These are phyloP conservation scores for Ditylenchus weischeri DNA, from an alignment of 2,888 invertebrate species.

Conservation along the genomic window DNA sequence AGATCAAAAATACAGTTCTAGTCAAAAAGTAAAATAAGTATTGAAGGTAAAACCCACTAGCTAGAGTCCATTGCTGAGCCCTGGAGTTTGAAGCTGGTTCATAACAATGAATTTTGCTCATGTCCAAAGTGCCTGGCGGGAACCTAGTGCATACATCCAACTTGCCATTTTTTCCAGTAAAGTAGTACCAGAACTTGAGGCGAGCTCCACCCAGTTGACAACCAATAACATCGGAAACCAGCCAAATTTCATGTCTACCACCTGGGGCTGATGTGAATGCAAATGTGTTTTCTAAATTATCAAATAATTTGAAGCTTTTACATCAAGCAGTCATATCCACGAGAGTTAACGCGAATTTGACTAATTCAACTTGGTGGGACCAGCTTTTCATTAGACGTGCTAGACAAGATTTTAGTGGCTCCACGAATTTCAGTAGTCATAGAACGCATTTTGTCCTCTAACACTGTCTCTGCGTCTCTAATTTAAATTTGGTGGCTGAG, in stretches of 20 bases:
- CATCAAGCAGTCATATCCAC: neutral
- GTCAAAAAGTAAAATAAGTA: no score
- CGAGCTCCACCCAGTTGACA: slow-evolving; percentile 52
- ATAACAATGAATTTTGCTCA: slow-evolving; percentile 44
- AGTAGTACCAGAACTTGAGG: slow-evolving; percentile 55
- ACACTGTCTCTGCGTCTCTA: no score
- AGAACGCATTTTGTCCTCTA: no score
- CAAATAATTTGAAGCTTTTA: no score
- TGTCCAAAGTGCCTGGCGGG: slow-evolving; percentile 47
- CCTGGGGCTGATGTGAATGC: neutral
- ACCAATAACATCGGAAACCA: slow-evolving; percentile 40
- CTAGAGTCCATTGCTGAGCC: slow-evolving; percentile 52
- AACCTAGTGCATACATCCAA: slow-evolving; percentile 51
- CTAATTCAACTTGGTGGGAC: no score
- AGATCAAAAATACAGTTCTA: no score
- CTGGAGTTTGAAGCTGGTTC: slow-evolving; percentile 41
- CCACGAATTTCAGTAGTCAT: no score
- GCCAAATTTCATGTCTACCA: slow-evolving; percentile 11
- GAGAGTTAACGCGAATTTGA: neutral
- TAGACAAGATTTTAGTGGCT: no score
- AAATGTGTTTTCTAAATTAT: slow-evolving; percentile 5
- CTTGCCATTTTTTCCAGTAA: slow-evolving; percentile 43
- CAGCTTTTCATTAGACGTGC: no score
- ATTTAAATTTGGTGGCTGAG: no score
- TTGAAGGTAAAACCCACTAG: slow-evolving; percentile 19